These are phyloP conservation scores for Caenorhabditis imperialis DNA, from an alignment of 2,888 invertebrate species.

Conservation along the genomic window DNA sequence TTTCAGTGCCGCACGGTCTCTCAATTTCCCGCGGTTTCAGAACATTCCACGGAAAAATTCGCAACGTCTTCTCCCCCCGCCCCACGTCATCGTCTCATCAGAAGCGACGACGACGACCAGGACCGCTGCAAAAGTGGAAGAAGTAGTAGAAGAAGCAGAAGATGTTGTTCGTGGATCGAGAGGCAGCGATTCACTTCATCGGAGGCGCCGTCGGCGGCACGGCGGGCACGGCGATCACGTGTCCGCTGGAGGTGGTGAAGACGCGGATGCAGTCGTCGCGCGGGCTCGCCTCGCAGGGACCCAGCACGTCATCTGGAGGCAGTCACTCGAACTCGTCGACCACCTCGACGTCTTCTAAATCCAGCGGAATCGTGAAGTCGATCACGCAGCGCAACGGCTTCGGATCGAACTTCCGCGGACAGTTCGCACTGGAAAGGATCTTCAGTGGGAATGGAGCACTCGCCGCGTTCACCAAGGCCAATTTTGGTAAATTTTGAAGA, in stretches of 20 bases:
- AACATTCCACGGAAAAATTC: background rate
- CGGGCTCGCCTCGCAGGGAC: conserved; percentile 53
- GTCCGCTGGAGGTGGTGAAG: conserved; percentile 76
- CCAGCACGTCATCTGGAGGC: conserved; percentile 61
- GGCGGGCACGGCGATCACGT: conserved; percentile 74
- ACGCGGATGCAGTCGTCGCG: conserved; percentile 74
- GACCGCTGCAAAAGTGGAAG: conserved; percentile 4
- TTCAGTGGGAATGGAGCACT: conserved; percentile 1
- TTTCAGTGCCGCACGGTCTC: too few relatives aligned
- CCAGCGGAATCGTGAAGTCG: conserved; percentile 38
- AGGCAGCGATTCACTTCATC: conserved; percentile 76
- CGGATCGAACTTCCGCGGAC: conserved; percentile 52
- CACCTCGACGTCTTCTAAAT: conserved; percentile 5
- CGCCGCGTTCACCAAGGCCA: conserved; percentile 21
- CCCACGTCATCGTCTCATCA: conserved; percentile 15
- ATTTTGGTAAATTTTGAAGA: background rate
- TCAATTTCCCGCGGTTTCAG: too few relatives aligned
- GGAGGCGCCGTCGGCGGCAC: conserved; percentile 77
- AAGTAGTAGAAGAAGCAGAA: background rate
- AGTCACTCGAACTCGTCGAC: conserved; percentile 8
- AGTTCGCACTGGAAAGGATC: conserved; percentile 34
- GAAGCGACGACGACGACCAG: too few relatives aligned
- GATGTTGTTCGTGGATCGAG: conserved; percentile 79
- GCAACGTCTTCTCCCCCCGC: conserved; percentile 2
- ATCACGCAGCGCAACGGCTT: conserved; percentile 31